Base-by-base conservation (phyloP, 2,888 invertebrate genomes). In the Heliothis peltigera region DNA sequence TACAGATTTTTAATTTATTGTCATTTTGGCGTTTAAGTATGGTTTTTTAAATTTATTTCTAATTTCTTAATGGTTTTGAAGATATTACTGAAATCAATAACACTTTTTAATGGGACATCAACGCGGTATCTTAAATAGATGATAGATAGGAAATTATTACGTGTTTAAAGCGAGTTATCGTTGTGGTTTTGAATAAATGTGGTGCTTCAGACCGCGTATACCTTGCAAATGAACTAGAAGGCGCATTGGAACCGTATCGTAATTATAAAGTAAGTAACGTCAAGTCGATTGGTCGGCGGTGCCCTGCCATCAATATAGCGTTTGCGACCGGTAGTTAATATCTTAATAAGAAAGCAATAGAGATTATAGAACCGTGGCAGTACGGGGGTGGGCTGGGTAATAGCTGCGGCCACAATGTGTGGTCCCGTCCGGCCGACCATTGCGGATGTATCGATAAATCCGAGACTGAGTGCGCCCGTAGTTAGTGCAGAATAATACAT, bases 311-410 rank as follows among this genome's bases (percentile, higher is more conserved):
- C 91, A 93, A 91, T 80, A 90, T 81, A 78, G 80, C 89, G 86
- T 92, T 91, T 89, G 90, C 85, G 82, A 83, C 84, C 85, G 79
- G 90, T 90, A 91, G 92, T 92, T 93, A 93, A 93, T 90, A 88
- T 93, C 93, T 92, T 93, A 94, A 93, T 94, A 93, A 90, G 91
- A 92, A 92, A 88, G 89, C 89, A 91, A 91, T 92, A 90, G 88
- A 89, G 90, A 91, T 91, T 92, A 91, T 84, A 82, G 83, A 83
- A 83, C 83, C 81, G 77, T 79, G 82, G 82, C 75, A 64, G 83
- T 80, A 83, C 78, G 72, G 87, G 79, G 91, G 92, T 91, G 91
- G 91, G 86, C 89, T 81, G 73, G 79, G 65, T 88, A 87, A 89
- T 87, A 84, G 87, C 74, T 60, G 80, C 51, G 48, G 68, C 60